These are phyloP conservation scores for Camptogramma bilineatum DNA, from an alignment of 2,888 invertebrate species.

Conservation along the genomic window DNA sequence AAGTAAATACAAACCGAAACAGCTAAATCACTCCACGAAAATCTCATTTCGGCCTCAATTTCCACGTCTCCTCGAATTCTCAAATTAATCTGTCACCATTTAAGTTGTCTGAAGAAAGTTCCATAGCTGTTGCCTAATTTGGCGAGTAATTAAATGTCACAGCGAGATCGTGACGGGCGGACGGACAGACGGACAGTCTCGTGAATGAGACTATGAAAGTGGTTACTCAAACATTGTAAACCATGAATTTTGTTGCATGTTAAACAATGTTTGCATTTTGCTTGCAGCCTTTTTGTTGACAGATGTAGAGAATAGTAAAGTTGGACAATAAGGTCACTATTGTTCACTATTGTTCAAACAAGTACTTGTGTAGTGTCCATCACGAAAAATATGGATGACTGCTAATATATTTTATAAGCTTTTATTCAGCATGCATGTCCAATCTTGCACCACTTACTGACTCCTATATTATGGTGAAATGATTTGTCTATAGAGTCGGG, in stretches of 20 bases:
- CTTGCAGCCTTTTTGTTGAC: background rate
- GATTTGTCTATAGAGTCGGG: no score
- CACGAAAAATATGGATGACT: no score
- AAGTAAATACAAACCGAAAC: background rate
- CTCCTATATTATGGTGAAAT: no score
- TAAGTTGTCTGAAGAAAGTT: slow-evolving; percentile 52
- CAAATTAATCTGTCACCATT: slow-evolving; percentile 41
- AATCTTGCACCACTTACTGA: no score
- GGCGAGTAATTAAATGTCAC: slow-evolving; percentile 72
- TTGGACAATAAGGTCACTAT: no score
- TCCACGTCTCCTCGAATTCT: slow-evolving; percentile 23
- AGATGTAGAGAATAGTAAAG: background rate
- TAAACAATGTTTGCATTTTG: background rate
- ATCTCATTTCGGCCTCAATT: slow-evolving; percentile 4
- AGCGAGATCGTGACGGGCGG: slow-evolving; percentile 55
- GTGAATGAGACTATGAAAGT: slow-evolving; percentile 18
- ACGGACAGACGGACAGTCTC: slow-evolving; percentile 47
- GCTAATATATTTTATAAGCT: no score
- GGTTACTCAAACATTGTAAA: slow-evolving; percentile 23
- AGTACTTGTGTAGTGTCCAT: no score
- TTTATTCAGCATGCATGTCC: no score
- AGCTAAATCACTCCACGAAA: background rate
- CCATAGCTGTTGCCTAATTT: slow-evolving; percentile 63
- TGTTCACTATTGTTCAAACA: no score
- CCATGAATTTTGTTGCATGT: no score